Conservation (phyloP, 2,888 invertebrate genomes). For the Bembecia ichneumoniformis region DNA sequence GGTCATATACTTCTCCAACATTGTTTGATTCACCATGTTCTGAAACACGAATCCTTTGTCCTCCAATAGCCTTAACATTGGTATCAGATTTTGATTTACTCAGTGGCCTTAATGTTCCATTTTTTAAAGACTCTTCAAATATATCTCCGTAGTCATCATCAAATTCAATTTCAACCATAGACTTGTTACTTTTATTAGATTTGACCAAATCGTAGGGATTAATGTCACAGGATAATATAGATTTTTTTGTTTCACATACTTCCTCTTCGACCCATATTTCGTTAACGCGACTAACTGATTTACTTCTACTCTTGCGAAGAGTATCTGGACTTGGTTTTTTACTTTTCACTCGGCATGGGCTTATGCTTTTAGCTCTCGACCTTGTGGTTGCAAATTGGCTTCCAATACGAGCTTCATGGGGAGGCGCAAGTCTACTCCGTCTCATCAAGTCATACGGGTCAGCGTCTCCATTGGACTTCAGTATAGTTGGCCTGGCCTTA, state of each 20-base stretch:
- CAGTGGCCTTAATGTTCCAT: conserved; percentile 33
- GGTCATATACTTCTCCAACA: conserved; percentile 60
- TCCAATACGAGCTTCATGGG: conserved; percentile 68
- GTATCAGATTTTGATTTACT: conserved; percentile 55
- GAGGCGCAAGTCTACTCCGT: conserved; percentile 79
- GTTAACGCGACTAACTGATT: conserved; percentile 61
- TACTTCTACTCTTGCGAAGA: conserved; percentile 53
- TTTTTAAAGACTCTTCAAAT: conserved; percentile 49
- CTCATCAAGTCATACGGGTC: conserved; percentile 90
- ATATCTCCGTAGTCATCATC: conserved; percentile 65
- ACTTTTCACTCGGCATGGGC: conserved; percentile 70
- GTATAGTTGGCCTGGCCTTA: conserved; percentile 75
- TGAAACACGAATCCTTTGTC: conserved; percentile 77
- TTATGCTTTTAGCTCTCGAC: conserved; percentile 70
- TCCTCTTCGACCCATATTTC: conserved; percentile 63
- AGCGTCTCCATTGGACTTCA: conserved; percentile 70
- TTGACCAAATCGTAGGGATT: conserved; percentile 88
- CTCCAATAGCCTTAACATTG: conserved; percentile 76
- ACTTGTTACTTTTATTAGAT: conserved; percentile 55
- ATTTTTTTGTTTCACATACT: conserved; percentile 66
- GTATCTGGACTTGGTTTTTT: conserved; percentile 63
- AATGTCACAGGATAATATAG: conserved; percentile 86
- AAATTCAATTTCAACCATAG: conserved; percentile 63
- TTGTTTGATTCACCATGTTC: conserved; percentile 61
- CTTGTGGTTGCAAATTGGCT: conserved; percentile 65